Conservation (phyloP, 92 coral and sea anemone species). For the Porites divaricata region DNA sequence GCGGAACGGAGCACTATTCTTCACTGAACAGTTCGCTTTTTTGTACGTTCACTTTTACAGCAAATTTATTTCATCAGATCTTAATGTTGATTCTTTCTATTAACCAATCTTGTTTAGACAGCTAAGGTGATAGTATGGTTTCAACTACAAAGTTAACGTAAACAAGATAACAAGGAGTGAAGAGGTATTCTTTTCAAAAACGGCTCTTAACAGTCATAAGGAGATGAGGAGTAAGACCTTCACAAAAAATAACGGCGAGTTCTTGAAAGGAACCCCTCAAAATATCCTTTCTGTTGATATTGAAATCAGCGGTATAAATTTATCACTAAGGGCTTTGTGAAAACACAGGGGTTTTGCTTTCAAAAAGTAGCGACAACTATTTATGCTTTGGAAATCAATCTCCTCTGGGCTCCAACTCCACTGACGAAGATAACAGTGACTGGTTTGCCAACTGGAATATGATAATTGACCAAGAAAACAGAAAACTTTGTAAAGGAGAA, state of each 20-base stretch:
- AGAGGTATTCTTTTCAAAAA: slow-evolving; percentile 3
- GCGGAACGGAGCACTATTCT: too few species aligned
- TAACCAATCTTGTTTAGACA: slow-evolving; percentile 12
- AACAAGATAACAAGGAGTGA: slow-evolving; percentile 49
- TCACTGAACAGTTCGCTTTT: too few species aligned
- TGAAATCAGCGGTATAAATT: too few species aligned
- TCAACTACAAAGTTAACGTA: slow-evolving; percentile 26
- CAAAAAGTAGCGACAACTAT: too few species aligned
- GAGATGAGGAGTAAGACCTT: too few species aligned
- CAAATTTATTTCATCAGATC: too few species aligned
- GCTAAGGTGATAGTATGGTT: not conserved
- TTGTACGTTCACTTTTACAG: too few species aligned
- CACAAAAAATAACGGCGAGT: not conserved
- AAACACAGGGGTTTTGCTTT: too few species aligned
- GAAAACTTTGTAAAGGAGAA: not conserved
- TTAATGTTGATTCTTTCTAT: not conserved
- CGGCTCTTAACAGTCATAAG: not conserved
- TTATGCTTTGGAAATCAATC: too few species aligned
- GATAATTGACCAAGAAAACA: not conserved
- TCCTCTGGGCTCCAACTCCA: too few species aligned
- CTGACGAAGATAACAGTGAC: too few species aligned
- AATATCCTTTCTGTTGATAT: not conserved
- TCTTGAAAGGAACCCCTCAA: not conserved
- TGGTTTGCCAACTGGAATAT: not conserved
- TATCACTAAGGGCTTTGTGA: too few species aligned